phyloP scores from a whole-genome alignment of 2,113 vertebrate genomes.

The Psilopogon haemacephalus region DNA sequence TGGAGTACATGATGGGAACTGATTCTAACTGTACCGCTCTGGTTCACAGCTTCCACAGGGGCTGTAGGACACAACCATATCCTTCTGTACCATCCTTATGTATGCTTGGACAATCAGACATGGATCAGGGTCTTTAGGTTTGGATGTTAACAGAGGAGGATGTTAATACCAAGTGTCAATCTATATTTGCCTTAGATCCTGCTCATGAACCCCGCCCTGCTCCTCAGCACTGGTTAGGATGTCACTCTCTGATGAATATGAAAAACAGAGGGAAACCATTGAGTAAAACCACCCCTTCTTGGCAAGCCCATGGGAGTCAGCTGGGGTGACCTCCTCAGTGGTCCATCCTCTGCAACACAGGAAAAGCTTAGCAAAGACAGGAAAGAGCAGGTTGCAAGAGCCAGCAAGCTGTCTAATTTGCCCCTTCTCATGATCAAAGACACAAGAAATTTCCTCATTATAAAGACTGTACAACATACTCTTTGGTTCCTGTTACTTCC shows the following conservation, averaged over 20 bases:
- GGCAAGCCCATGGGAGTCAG: neutral
- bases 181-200: neutral
- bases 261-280: neutral
- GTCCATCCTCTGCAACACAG: neutral
- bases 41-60: neutral
- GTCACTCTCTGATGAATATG: neutral
- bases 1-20: neutral
- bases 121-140: neutral
- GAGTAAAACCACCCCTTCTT: neutral
- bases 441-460: neutral
- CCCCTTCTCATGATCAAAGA: neutral
- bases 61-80: neutral
- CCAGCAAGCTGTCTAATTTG: neutral
- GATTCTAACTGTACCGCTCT: too few species aligned
- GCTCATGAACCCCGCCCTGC: neutral
- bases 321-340: neutral
- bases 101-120: neutral
- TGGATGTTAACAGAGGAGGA: too few species aligned
- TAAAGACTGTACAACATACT: fast-evolving
- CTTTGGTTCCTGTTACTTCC: neutral
- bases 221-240: neutral
- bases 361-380: neutral
- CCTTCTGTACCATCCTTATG: neutral
- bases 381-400: neutral
- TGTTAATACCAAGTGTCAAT: neutral